Percentiles rank a stretch among this genome's conserved stretches.
phyloP scores from a whole-genome alignment of 2,888 invertebrate species.

The Elegia similella region DNA sequence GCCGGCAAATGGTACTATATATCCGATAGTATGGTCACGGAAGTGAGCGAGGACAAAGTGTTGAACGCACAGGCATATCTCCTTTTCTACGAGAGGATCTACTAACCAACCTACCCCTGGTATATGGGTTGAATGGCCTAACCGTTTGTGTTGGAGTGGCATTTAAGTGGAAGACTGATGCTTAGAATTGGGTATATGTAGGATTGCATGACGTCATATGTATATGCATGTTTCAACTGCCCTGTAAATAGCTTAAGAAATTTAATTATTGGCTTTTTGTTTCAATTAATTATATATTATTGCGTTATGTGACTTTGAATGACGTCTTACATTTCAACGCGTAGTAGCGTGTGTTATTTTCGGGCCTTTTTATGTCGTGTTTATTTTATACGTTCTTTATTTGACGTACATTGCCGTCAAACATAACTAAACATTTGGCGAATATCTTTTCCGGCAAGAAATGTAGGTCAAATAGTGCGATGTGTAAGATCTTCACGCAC shows the following conservation, averaged over 20 bases:
- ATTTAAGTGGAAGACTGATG: conserved; percentile 70
- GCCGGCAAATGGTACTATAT: conserved; percentile 96
- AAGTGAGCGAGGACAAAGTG: conserved; percentile 90
- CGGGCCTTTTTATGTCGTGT: neutral
- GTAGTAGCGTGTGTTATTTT: neutral
- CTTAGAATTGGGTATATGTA: conserved; percentile 39
- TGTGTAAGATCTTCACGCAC: neutral
- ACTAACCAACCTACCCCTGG: conserved; percentile 68
- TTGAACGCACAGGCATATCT: conserved; percentile 95
- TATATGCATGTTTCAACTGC: conserved; percentile 27
- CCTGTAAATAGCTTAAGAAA: conserved; percentile 57
- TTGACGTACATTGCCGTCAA: neutral
- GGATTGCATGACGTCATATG: conserved; percentile 34
- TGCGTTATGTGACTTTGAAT: conserved; percentile 4
- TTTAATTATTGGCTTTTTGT: conserved; percentile 26
- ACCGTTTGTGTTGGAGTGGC: conserved; percentile 44
- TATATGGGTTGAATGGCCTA: conserved; percentile 35
- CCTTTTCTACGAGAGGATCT: conserved; percentile 96
- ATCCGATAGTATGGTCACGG: conserved; percentile 93
- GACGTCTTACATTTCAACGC: neutral
- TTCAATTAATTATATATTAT: conserved; percentile 11
- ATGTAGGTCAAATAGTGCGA: neutral
- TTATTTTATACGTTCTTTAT: neutral
- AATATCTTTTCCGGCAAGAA: neutral
- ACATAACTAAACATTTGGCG: neutral